Evolutionary conservation across 2,113 vertebrate genomes (phyloP).

Genomic region (Phodopus roborovskii): DNA sequence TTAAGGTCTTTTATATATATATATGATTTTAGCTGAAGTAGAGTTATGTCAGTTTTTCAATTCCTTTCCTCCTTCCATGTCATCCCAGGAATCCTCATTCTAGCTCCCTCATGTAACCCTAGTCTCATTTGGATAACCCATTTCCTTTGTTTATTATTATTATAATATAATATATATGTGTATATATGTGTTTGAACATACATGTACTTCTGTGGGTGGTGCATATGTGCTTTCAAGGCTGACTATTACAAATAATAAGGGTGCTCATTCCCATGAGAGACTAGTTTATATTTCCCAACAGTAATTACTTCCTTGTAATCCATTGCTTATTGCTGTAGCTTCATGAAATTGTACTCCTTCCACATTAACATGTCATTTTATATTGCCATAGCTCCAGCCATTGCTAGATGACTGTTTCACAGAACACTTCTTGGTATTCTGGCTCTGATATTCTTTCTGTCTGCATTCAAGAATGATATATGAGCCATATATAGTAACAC

Average conservation of each 20-base stretch:
- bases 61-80: too few relatives aligned
- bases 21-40: background rate
- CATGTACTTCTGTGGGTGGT: background rate
- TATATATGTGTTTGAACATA: accelerated
- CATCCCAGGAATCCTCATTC: too few relatives aligned
- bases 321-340: background rate
- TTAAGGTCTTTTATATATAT: background rate
- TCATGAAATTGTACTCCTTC: background rate
- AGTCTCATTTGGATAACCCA: too few relatives aligned
- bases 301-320: background rate
- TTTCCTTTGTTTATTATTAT: background rate
- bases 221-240: background rate
- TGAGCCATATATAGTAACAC: background rate
- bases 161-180: background rate
- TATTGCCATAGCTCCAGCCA: background rate
- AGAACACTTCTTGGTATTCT: background rate
- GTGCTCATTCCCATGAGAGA: background rate
- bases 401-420: background rate
- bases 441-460: background rate
- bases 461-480: background rate
- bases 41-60: background rate
- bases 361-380: background rate
- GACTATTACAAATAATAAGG: background rate
- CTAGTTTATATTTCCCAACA: background rate
- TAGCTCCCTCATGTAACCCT: accelerated